phyloP scores from a whole-genome alignment of 2,113 vertebrate genomes.

The Zapornia atra region DNA sequence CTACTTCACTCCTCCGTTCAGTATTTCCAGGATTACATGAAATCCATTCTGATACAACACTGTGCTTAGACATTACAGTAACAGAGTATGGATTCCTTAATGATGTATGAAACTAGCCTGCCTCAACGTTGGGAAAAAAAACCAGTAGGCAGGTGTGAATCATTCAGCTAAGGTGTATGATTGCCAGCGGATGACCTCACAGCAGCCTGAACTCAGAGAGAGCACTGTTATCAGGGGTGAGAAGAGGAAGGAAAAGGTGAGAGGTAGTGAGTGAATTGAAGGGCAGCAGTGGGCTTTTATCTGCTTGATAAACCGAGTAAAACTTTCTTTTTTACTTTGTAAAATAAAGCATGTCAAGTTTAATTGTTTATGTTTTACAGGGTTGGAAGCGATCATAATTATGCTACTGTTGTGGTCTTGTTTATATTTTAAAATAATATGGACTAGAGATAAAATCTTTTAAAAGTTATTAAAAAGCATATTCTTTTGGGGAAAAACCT shows the following conservation, averaged over 20 bases:
- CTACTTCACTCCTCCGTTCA: not conserved
- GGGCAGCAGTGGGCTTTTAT: not conserved
- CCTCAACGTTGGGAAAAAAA: not conserved
- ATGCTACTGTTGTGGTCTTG: not conserved
- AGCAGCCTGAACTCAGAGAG: not conserved
- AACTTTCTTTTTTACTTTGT: not conserved
- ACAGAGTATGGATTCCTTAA: not conserved
- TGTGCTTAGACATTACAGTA: not conserved
- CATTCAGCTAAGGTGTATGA: not conserved
- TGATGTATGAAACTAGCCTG: not conserved
- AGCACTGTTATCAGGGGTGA: fast-evolving
- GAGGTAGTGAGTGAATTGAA: not conserved
- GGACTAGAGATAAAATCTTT: not conserved
- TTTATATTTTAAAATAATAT: not conserved
- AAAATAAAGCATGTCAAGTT: not conserved
- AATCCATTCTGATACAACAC: not conserved
- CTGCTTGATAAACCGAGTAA: not conserved
- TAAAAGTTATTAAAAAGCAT: not conserved
- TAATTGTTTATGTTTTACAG: not conserved
- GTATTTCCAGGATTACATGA: not conserved
- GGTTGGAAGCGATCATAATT: not conserved
- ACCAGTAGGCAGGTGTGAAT: not conserved
- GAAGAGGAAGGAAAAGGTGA: not conserved
- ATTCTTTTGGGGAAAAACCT: not conserved
- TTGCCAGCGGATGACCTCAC: not conserved